Evolutionary conservation across 1,140 invertebrate genomes (phyloP).

Genomic region (Papilio helenus): DNA sequence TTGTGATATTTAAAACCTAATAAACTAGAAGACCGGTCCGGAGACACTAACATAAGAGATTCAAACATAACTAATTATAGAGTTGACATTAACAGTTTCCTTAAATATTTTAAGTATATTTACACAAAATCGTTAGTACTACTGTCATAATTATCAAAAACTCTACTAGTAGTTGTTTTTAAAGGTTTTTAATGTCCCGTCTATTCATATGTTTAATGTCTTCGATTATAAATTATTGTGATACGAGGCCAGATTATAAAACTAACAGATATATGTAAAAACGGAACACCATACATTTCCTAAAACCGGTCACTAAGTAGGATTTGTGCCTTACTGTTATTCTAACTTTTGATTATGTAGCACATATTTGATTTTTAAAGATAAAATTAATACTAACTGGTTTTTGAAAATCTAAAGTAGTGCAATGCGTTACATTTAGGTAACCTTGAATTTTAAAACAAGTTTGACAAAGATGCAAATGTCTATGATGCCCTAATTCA

Average conservation of each 20-base stretch:
- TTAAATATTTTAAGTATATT: not conserved
- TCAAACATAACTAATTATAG: not conserved
- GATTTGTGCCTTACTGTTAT: constrained; percentile 39
- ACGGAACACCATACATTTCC: constrained; percentile 46
- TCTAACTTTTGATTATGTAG: constrained; percentile 9
- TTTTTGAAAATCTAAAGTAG: constrained; percentile 17
- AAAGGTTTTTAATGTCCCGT: not conserved
- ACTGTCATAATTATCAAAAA: not conserved
- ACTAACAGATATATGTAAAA: constrained; percentile 44
- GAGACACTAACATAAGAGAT: not conserved
- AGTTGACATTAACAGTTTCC: not conserved
- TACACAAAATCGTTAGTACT: too few relatives aligned
- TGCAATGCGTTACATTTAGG: not conserved
- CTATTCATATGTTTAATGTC: not conserved
- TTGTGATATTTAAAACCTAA: constrained; percentile 9
- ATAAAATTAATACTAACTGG: constrained; percentile 12
- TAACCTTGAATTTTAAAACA: not conserved
- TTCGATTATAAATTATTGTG: constrained; percentile 38
- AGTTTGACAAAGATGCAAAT: not conserved
- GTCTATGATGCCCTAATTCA: too few relatives aligned
- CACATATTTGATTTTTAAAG: constrained; percentile 32
- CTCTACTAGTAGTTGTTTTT: not conserved
- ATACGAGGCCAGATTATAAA: constrained; percentile 28
- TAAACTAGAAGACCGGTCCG: not conserved
- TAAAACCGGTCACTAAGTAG: constrained; percentile 17